phyloP scores from a whole-genome alignment of 2,888 invertebrate species.

The Ormyrus rosae region DNA sequence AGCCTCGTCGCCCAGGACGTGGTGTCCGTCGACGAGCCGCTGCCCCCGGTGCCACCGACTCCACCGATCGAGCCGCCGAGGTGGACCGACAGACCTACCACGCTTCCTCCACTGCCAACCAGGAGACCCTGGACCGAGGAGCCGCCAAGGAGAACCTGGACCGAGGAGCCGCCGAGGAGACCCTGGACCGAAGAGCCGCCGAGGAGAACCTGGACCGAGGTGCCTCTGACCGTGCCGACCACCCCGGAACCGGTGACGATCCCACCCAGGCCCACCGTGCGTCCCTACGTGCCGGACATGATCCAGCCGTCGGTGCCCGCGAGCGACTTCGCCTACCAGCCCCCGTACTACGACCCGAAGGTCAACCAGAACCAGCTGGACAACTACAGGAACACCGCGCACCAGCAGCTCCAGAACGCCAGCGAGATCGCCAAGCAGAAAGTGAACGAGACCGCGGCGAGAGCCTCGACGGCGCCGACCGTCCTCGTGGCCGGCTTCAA shows the following conservation, averaged over 20 bases:
- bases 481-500: neutral
- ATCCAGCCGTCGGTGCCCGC: constrained; percentile 55
- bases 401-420: neutral
- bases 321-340: constrained; percentile 53
- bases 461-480: no score
- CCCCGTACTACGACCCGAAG: constrained; percentile 57
- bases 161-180: no score
- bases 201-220: neutral
- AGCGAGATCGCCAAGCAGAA: constrained; percentile 25
- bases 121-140: constrained; percentile 11
- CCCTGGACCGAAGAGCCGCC: no score
- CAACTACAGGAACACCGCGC: constrained; percentile 59
- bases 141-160: no score
- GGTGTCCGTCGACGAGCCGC: constrained; percentile 36
- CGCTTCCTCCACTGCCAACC: constrained; percentile 5
- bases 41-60: neutral
- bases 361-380: constrained; percentile 60
- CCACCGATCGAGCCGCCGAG: no score
- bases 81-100: constrained; percentile 11
- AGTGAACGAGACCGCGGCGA: constrained; percentile 7
- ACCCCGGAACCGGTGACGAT: neutral
- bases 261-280: neutral
- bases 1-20: constrained; percentile 59
- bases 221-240: constrained; percentile 9
- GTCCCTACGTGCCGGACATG: constrained; percentile 41